Conservation (phyloP, 2,113 vertebrate species). For the Gymnorhina tibicen region DNA sequence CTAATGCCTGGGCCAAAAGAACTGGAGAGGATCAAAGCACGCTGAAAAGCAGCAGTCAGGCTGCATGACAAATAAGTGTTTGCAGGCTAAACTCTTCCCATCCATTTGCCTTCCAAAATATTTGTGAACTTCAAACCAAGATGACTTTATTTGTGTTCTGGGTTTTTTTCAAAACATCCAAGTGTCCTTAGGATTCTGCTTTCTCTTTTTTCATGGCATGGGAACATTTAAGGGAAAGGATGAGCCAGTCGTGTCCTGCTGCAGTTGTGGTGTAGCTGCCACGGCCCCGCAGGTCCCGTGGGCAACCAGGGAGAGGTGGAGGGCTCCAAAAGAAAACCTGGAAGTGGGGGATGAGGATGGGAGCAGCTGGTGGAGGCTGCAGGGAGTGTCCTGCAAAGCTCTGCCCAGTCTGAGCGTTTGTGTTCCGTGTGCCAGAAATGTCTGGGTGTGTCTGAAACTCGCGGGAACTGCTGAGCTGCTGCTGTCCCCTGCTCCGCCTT, state of each 20-base stretch:
- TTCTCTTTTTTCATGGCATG: not conserved
- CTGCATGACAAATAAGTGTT: slow-evolving; percentile 21
- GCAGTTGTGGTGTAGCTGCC: not conserved
- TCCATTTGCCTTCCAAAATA: slow-evolving; percentile 23
- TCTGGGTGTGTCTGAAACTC: not conserved
- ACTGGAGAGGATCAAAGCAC: slow-evolving; percentile 49
- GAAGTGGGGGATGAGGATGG: not conserved
- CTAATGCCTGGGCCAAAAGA: slow-evolving; percentile 66
- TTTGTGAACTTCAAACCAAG: slow-evolving; percentile 2
- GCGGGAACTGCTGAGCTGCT: not conserved
- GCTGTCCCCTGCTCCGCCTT: not conserved
- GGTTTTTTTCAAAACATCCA: not conserved
- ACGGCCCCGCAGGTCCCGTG: not conserved
- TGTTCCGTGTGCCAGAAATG: not conserved
- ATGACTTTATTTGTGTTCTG: not conserved
- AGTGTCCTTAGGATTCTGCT: not conserved
- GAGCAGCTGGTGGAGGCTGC: not conserved
- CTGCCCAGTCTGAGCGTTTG: too few relatives aligned
- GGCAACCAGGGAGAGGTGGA: not conserved
- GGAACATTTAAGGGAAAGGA: not conserved
- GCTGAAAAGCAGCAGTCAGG: slow-evolving; percentile 37
- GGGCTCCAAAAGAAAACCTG: not conserved
- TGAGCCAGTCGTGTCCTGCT: not conserved
- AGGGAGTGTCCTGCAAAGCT: not conserved
- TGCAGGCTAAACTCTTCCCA: slow-evolving; percentile 35